Percentiles rank a stretch among this genome's conserved stretches.
Conservation (phyloP, 2,113 vertebrate genomes). For the Zootoca vivipara region DNA sequence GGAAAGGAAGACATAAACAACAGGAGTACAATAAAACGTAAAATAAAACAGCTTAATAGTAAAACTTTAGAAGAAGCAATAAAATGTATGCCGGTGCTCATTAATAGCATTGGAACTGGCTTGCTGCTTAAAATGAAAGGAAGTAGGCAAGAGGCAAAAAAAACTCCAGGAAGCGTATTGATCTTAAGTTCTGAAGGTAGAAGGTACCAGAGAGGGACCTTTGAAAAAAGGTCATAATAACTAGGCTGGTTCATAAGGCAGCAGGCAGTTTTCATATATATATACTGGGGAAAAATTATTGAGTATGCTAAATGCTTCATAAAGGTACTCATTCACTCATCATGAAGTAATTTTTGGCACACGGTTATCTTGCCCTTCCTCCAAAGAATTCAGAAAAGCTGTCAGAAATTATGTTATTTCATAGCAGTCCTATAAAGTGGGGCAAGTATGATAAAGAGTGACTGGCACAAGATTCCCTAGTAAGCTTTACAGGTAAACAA, state of each 20-base stretch:
- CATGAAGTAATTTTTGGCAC: background rate
- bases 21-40: background rate
- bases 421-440: no score
- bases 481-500: no score
- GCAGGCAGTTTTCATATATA: background rate
- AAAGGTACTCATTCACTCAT: no score
- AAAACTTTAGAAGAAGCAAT: background rate
- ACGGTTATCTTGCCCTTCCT: background rate
- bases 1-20: background rate
- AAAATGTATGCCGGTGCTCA: background rate
- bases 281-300: background rate
- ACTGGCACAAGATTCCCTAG: no score
- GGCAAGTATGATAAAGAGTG: no score
- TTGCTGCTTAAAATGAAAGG: background rate
- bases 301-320: background rate
- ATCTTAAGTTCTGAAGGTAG: background rate
- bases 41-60: background rate
- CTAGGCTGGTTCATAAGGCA: background rate
- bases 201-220: background rate
- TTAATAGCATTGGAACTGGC: background rate
- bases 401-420: no score
- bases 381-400: background rate
- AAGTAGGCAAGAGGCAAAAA: background rate
- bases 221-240: background rate
- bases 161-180: background rate